Percentiles rank a stretch among this genome's conserved stretches.
Conservation (phyloP, 1,140 invertebrate genomes). For the Anthonomus grandis region DNA sequence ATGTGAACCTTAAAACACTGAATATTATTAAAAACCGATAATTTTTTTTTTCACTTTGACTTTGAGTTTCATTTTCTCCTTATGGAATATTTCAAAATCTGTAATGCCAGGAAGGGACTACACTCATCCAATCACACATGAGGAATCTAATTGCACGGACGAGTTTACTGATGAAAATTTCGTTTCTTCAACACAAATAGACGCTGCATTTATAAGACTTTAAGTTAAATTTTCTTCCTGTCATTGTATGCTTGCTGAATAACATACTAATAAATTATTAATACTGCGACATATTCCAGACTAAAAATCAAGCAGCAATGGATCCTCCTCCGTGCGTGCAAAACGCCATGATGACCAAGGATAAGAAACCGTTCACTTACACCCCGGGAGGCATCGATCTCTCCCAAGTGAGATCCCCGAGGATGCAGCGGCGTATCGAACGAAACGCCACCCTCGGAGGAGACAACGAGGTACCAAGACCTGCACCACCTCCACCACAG, state of each 20-base stretch:
- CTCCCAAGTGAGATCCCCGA: constrained; percentile 82
- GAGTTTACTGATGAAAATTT: too few species aligned
- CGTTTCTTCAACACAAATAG: too few species aligned
- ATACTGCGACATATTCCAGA: not conserved
- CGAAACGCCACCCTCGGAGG: constrained; percentile 63
- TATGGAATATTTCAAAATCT: too few species aligned
- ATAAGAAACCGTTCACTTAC: constrained; percentile 94
- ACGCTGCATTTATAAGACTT: too few species aligned
- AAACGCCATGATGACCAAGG: constrained; percentile 91
- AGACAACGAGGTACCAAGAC: constrained; percentile 48
- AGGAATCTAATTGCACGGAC: too few species aligned
- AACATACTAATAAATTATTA: not conserved
- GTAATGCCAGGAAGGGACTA: too few species aligned
- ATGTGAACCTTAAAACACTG: too few species aligned
- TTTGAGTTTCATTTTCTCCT: too few species aligned
- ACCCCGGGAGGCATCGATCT: constrained; percentile 88
- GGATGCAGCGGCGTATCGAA: constrained; percentile 79
- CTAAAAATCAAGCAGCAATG: too few species aligned
- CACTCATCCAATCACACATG: too few species aligned
- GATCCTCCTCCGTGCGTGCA: constrained; percentile 86
- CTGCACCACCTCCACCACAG: constrained; percentile 44
- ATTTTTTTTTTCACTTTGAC: too few species aligned
- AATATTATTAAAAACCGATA: too few species aligned
- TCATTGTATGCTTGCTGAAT: not conserved
- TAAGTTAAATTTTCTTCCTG: not conserved